Conservation (phyloP, 2,888 invertebrate species). For the Callyntrura guangdongensis region DNA sequence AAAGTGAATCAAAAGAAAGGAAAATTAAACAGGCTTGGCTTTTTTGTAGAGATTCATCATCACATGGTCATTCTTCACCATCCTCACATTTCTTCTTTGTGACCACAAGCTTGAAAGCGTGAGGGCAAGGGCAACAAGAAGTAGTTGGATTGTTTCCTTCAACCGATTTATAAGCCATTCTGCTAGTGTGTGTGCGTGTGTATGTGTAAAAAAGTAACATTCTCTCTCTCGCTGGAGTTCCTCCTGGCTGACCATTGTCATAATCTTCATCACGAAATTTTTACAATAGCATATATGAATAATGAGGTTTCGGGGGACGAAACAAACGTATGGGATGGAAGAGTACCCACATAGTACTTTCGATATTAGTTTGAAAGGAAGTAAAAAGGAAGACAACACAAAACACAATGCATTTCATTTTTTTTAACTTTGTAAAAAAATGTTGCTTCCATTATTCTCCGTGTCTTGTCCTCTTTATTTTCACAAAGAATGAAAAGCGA, state of each 20-base stretch:
- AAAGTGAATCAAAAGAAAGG: slow-evolving; percentile 34
- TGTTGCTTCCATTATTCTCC: slow-evolving; percentile 52
- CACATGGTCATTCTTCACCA: not conserved
- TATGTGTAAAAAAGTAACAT: slow-evolving; percentile 30
- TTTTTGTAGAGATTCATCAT: not conserved
- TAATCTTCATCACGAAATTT: not conserved
- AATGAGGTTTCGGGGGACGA: too few relatives aligned
- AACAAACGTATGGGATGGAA: not conserved
- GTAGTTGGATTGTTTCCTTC: slow-evolving; percentile 39
- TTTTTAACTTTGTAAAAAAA: slow-evolving; percentile 23
- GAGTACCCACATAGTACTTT: not conserved
- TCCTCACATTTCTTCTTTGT: not conserved
- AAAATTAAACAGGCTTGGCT: slow-evolving; percentile 43
- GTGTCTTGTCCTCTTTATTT: slow-evolving; percentile 23
- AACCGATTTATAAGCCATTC: slow-evolving; percentile 50
- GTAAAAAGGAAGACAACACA: slow-evolving; percentile 6
- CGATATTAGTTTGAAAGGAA: slow-evolving; percentile 14
- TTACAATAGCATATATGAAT: too few relatives aligned
- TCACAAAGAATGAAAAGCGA: slow-evolving; percentile 54
- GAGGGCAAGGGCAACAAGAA: slow-evolving; percentile 49
- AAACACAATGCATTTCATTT: slow-evolving; percentile 13
- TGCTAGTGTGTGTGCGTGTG: slow-evolving; percentile 40
- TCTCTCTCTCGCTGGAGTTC: slow-evolving; percentile 52
- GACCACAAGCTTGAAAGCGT: slow-evolving; percentile 36
- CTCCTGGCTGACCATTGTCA: slow-evolving; percentile 30